Conservation (phyloP, 2,888 invertebrate genomes). For the Ochropleura plecta region DNA sequence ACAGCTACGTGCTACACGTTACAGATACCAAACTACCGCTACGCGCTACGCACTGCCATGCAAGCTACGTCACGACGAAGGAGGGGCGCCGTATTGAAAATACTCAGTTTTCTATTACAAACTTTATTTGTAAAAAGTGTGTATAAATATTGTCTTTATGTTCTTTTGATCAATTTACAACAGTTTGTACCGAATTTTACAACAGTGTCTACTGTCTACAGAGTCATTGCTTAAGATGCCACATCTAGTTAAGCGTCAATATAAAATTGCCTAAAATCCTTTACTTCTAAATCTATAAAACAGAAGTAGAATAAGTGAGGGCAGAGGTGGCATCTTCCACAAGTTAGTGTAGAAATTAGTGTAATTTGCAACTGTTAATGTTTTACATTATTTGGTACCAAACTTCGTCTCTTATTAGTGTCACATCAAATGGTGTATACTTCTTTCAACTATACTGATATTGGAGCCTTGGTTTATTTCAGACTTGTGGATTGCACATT, state of each 20-base stretch:
- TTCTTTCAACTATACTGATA: conserved; percentile 37
- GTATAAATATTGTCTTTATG: conserved; percentile 80
- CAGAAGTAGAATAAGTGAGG: conserved; percentile 48
- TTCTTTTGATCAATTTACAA: conserved; percentile 68
- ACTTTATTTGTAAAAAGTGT: conserved; percentile 85
- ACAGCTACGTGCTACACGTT: conserved; percentile 63
- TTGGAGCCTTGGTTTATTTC: conserved; percentile 38
- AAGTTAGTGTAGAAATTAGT: conserved; percentile 52
- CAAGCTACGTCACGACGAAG: conserved; percentile 62
- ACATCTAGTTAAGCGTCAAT: conserved; percentile 28
- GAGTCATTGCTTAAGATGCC: conserved; percentile 55
- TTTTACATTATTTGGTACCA: conserved; percentile 52
- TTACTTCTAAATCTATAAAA: conserved; percentile 47
- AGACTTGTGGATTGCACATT: conserved; percentile 36
- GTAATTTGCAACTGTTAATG: conserved; percentile 68
- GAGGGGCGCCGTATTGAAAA: conserved; percentile 83
- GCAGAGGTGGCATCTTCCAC: conserved; percentile 54
- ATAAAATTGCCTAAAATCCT: conserved; percentile 20
- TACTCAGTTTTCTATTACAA: conserved; percentile 82
- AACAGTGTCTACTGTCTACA: conserved; percentile 67
- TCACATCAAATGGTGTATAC: conserved; percentile 23
- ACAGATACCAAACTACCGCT: conserved; percentile 59
- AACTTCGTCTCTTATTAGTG: conserved; percentile 44
- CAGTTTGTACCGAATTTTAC: conserved; percentile 68
- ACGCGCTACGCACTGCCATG: conserved; percentile 61